Evolutionary conservation across 2,797 vertebrate genomes (phyloP).

Genomic region (Hemibagrus guttatus): DNA sequence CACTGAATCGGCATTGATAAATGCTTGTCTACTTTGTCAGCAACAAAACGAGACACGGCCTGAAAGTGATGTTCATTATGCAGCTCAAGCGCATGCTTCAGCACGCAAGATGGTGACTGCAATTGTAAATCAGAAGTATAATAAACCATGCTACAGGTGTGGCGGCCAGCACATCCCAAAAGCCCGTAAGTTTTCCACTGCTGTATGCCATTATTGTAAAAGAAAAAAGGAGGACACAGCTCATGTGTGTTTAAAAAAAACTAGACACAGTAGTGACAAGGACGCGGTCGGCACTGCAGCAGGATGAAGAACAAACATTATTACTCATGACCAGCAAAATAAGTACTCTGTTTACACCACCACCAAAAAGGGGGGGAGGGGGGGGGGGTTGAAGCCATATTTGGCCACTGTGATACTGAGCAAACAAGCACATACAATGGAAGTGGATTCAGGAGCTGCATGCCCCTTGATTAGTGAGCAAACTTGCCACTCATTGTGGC

Average conservation of each 20-base stretch:
- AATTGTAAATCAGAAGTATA: neutral
- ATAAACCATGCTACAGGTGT: neutral
- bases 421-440: neutral
- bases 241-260: neutral
- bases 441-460: neutral
- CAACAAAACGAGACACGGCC: neutral
- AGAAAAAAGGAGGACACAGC: neutral
- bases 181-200: neutral
- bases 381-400: too few species aligned
- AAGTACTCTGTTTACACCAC: neutral
- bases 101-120: neutral
- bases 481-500: neutral
- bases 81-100: neutral
- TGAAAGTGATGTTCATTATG: neutral
- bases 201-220: neutral
- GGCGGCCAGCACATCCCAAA: neutral
- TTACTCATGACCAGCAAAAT: neutral
- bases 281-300: neutral
- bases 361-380: neutral
- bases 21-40: neutral
- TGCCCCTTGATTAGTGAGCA: neutral
- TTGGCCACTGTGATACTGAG: too few species aligned
- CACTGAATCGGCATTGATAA: neutral
- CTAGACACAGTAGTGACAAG: neutral
- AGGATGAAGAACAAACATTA: neutral